A percentile compares a stretch with the other conserved stretches of the same genome.
Conservation (phyloP, 2,888 invertebrate species). For the Patella depressa region DNA sequence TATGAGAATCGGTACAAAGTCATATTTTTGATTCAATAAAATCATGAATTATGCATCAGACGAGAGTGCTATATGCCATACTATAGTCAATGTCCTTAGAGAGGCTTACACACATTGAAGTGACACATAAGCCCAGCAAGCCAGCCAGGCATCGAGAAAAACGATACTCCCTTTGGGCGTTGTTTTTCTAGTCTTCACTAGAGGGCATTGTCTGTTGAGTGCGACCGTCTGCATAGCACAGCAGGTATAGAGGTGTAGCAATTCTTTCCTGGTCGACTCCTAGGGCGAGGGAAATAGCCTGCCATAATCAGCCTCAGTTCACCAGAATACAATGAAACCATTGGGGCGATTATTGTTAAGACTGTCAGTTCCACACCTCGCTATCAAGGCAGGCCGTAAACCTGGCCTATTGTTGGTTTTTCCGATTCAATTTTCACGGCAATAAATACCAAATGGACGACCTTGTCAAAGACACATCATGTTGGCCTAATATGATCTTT, state of each 20-base stretch:
- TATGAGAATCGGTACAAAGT: not conserved
- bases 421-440: slow-evolving; percentile 19
- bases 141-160: slow-evolving; percentile 24
- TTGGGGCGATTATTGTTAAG: slow-evolving; percentile 3
- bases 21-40: slow-evolving; percentile 30
- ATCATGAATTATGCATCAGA: slow-evolving; percentile 30
- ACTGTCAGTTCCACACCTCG: not conserved
- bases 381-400: not conserved
- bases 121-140: slow-evolving; percentile 17
- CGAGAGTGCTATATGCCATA: slow-evolving; percentile 12
- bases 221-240: slow-evolving; percentile 24
- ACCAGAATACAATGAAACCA: slow-evolving; percentile 5
- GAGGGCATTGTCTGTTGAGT: slow-evolving; percentile 30
- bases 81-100: slow-evolving; percentile 13
- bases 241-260: slow-evolving; percentile 17
- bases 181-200: slow-evolving; percentile 24
- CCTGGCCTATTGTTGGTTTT: slow-evolving; percentile 23
- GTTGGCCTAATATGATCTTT: too few species aligned
- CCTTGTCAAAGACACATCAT: slow-evolving; percentile 15
- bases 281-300: slow-evolving; percentile 18
- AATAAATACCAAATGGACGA: slow-evolving; percentile 23
- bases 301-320: slow-evolving; percentile 11
- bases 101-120: slow-evolving; percentile 19
- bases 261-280: slow-evolving; percentile 15
- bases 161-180: slow-evolving; percentile 24